Conservation (phyloP, 2,888 invertebrate species). For the Megastigmus dorsalis region DNA sequence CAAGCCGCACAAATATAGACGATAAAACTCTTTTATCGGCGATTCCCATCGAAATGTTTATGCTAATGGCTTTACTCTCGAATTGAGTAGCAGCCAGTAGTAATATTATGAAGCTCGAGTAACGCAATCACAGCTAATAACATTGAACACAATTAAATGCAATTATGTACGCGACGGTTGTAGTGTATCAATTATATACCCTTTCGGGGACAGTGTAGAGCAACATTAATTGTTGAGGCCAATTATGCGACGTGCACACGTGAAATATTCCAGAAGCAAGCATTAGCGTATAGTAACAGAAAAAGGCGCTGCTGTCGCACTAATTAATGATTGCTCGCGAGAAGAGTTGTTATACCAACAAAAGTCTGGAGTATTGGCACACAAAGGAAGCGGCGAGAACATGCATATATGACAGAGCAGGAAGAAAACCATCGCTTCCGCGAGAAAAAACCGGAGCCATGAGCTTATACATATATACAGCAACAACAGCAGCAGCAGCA, state of each 20-base stretch:
- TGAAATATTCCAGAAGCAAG: too few species aligned
- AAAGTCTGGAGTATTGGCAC: background rate
- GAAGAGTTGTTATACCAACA: too few species aligned
- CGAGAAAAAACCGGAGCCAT: background rate
- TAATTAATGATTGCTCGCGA: background rate
- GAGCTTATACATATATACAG: background rate
- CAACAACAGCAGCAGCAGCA: too few species aligned
- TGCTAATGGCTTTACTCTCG: background rate
- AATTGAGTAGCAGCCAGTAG: background rate
- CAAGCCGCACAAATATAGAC: slow-evolving; percentile 1
- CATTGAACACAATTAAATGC: background rate
- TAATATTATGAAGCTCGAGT: background rate
- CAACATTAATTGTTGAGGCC: background rate
- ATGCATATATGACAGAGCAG: too few species aligned
- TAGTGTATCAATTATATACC: background rate
- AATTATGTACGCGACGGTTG: background rate
- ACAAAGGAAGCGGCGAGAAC: background rate
- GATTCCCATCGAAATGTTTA: slow-evolving; percentile 16
- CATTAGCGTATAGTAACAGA: background rate
- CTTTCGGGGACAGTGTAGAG: background rate
- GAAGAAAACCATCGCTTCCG: slow-evolving; percentile 10
- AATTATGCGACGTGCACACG: too few species aligned
- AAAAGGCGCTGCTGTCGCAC: background rate
- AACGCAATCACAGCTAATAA: background rate
- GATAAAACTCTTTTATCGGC: slow-evolving; percentile 5